Base-by-base conservation (phyloP, 2,797 vertebrate species). In the Cuniculus paca region DNA sequence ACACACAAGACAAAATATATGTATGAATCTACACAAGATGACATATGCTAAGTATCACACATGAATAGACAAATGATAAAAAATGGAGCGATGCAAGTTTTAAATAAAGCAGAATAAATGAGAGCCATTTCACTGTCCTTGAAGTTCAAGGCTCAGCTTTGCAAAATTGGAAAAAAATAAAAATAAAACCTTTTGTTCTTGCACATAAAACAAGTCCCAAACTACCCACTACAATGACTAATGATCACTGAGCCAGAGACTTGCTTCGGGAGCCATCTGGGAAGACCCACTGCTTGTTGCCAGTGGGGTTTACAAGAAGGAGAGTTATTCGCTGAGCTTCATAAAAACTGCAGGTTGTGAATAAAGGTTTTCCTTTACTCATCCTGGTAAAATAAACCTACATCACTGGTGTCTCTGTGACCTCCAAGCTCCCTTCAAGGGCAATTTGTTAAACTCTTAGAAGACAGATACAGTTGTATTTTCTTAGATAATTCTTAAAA, bases 41-140 rank as follows among this genome's bases (percentile, higher is more conserved):
- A 26, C 20, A 50, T 70, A 11, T 45, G 42, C 45, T 42, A 50
- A 79, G 10, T 77, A 36, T 75, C 75, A 78, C 52, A 68, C 31
- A 42, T 13, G 58, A 90, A 20, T 4, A 77, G 60, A 77, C 36
- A 90, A 94, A 50, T 78, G 58, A 94, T 20, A 26, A 74, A 79
- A 88, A 74, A 20, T 34, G 50, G 19, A 82, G 31, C 82, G 7
- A 54, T 12, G 3, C 1, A 34, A 28, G 54, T 50, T 92, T 84
- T 60, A 56, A 26, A 82, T 26, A n/a, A 70, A 79, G 9, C 7
- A 70, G 75, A 74, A 54, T 50, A 72, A 12, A 36, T 26, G 31
- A 84, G 56, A 97, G n/a, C 34, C 52, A 74, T 95, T 93, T 97
- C 17, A 34, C 45, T 39, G 72, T 36, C 77, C 86, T 95, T 96